Evolutionary conservation across 2,797 vertebrate species (phyloP).

Genomic region (Poecilia gillii): DNA sequence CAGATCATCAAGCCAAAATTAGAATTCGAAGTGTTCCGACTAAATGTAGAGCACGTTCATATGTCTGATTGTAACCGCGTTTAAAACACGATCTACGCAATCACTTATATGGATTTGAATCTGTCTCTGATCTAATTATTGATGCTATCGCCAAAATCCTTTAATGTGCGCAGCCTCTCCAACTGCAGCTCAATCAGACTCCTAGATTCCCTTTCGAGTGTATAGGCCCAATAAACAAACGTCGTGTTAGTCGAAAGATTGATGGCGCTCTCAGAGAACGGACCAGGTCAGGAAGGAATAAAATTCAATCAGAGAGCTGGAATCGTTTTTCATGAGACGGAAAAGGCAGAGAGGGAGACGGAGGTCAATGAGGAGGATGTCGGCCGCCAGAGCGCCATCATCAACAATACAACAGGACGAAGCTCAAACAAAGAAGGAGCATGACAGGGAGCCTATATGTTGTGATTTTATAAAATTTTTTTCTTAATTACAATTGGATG

Average conservation of each 20-base stretch:
- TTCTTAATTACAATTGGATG: neutral
- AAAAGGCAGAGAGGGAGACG: slow-evolving; percentile 83
- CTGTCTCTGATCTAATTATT: neutral
- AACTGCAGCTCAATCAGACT: slow-evolving; percentile 72
- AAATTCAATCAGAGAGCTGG: slow-evolving; percentile 87
- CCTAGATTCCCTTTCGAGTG: slow-evolving; percentile 83
- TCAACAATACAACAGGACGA: slow-evolving; percentile 75
- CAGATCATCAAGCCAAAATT: neutral
- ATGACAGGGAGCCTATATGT: neutral
- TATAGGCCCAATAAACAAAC: slow-evolving; percentile 88
- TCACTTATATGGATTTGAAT: neutral
- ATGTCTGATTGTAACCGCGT: neutral
- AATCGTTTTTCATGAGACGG: slow-evolving; percentile 89
- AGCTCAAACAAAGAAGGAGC: slow-evolving; percentile 33
- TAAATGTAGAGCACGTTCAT: neutral
- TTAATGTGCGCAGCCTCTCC: slow-evolving; percentile 11
- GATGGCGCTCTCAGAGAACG: slow-evolving; percentile 86
- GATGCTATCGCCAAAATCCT: slow-evolving; percentile 4
- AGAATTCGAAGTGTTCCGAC: neutral
- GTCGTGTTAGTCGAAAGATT: slow-evolving; percentile 91
- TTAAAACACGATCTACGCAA: neutral
- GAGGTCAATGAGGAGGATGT: slow-evolving; percentile 84
- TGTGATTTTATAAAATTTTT: neutral
- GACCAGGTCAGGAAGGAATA: slow-evolving; percentile 90
- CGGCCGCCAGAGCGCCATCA: slow-evolving; percentile 74